Evolutionary conservation across 2,113 vertebrate genomes (phyloP).

Genomic region (Chrysemys picta): DNA sequence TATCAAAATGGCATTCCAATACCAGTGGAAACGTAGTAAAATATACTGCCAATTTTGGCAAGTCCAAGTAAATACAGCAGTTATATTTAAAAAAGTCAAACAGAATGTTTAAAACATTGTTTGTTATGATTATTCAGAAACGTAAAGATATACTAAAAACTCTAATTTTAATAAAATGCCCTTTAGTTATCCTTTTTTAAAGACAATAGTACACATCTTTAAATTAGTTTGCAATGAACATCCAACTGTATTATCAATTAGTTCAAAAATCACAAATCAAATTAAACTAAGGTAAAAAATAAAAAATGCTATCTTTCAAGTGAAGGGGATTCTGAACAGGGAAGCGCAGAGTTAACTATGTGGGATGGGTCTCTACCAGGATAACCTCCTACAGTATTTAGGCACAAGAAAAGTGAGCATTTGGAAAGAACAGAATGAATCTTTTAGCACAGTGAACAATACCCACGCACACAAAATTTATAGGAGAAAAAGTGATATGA

Average conservation of each 20-base stretch:
- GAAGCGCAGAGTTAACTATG: background rate
- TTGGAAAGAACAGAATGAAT: background rate
- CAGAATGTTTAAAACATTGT: background rate
- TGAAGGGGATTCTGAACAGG: background rate
- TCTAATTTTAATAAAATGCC: background rate
- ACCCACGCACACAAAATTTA: background rate
- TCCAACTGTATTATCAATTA: background rate
- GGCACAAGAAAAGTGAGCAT: background rate
- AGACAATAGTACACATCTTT: background rate
- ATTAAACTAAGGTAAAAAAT: background rate
- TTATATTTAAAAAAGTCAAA: background rate
- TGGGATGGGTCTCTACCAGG: background rate
- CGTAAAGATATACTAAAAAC: background rate
- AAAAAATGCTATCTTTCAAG: background rate
- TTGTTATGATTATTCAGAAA: background rate
- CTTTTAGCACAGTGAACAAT: background rate
- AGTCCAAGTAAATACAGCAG: background rate
- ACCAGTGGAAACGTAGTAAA: background rate
- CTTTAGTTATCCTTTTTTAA: background rate
- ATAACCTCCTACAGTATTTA: background rate
- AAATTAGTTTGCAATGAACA: background rate
- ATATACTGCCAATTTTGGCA: background rate
- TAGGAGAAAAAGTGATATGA: background rate
- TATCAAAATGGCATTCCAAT: background rate
- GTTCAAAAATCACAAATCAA: background rate